phyloP scores from a whole-genome alignment of 2,888 invertebrate genomes.

The Spisula solida region DNA sequence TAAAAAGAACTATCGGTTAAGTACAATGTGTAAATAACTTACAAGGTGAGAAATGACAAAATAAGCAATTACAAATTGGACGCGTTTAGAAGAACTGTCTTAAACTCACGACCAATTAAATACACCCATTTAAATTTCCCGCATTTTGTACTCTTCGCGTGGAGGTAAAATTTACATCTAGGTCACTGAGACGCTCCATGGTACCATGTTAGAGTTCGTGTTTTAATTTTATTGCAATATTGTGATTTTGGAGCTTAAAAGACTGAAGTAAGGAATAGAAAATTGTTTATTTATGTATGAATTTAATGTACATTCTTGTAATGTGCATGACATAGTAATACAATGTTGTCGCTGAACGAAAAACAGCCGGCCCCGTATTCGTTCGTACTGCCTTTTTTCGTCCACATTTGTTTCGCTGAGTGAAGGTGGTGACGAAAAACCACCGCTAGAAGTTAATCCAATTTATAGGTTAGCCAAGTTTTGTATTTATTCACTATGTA shows the following conservation, averaged over 20 bases:
- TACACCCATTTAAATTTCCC: not conserved
- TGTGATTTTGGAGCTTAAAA: not conserved
- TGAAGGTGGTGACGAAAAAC: no score
- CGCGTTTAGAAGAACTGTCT: no score
- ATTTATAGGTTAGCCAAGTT: no score
- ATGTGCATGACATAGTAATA: not conserved
- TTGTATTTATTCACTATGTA: no score
- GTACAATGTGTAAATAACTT: no score
- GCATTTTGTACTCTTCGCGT: not conserved
- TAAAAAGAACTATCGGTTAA: no score
- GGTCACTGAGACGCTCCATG: slow-evolving; percentile 14
- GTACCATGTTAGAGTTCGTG: not conserved
- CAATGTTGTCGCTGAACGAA: not conserved
- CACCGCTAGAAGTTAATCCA: no score
- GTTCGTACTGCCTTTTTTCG: not conserved
- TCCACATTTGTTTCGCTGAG: no score
- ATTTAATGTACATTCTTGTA: not conserved
- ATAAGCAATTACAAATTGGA: no score
- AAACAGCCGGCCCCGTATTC: not conserved
- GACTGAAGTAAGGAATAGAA: not conserved
- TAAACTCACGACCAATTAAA: not conserved
- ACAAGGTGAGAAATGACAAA: no score
- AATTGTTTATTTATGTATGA: not conserved
- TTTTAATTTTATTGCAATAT: not conserved
- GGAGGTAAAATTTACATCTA: slow-evolving; percentile 11